Evolutionary conservation across 2,888 invertebrate species (phyloP), one percentile per base, ranked within the genome.

Genomic region (Ptilodon capucinus): DNA sequence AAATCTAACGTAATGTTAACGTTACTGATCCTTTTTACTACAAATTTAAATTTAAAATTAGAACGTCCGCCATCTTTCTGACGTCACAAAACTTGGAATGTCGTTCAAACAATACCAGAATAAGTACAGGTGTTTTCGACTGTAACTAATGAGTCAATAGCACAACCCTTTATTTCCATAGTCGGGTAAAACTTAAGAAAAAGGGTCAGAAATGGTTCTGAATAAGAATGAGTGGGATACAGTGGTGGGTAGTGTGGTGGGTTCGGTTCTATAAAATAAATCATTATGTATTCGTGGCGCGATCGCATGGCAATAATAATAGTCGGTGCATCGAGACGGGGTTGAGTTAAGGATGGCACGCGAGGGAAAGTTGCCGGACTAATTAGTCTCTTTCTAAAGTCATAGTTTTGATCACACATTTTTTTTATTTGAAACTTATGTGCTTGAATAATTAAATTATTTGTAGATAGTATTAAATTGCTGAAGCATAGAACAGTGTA

Each of bases 201-300:
- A 40, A 16, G 25, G 40, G 40, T 40, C 40, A 25, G 8, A 19
- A 13, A 14, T 39, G 36, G 46, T 16, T 28, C 45, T 43, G 58
- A 54, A 61, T 65, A 54, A 50, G 56, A 63, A 65, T 56, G 54
- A 49, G 62, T 55, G 54, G 50, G 62, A 64, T 66, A 75, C 64
- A 21, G n/a, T n/a, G 23, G 25, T 23, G 25, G 21, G 16, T 25
- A 68, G 60, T 72, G 16, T 25, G 68, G 60, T 72, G 71, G 67
- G 63, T 70, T 61, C 66, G 64, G 62, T 66, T 61, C 66, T 67
- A 74, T 75, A 69, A 79, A 81, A 78, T 78, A 79, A 76, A 79
- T 81, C 76, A 84, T 85, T 86, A 84, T 65, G 71, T 76, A 87
- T 88, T 84, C 88, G 65, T 78, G 67, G 68, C 85, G 78, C 81